Evolutionary conservation across 2,113 vertebrate genomes (phyloP).

Genomic region (Tragelaphus imberbis): DNA sequence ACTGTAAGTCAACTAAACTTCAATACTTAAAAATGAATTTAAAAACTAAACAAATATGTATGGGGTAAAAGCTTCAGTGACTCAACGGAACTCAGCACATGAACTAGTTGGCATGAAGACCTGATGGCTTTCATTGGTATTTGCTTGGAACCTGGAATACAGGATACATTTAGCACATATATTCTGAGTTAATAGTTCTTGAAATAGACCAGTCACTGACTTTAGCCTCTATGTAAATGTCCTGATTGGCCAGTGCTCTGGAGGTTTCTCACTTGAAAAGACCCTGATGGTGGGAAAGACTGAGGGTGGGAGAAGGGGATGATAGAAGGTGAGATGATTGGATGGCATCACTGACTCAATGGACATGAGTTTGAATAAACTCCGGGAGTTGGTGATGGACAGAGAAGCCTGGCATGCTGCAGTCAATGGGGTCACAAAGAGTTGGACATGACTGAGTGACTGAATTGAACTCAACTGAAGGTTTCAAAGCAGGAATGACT

Average conservation of each 20-base stretch:
- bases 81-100: background rate
- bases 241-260: background rate
- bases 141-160: background rate
- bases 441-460: background rate
- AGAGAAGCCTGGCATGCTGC: background rate
- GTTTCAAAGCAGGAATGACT: background rate
- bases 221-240: background rate
- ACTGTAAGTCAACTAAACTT: background rate
- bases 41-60: background rate
- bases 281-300: background rate
- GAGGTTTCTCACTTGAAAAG: background rate
- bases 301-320: background rate
- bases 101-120: background rate
- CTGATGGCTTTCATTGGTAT: background rate
- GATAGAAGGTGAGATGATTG: background rate
- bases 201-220: background rate
- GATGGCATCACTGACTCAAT: background rate
- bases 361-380: background rate
- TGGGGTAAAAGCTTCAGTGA: background rate
- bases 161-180: background rate
- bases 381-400: background rate
- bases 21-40: background rate
- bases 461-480: background rate
- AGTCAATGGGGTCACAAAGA: background rate
- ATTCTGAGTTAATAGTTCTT: background rate